Evolutionary conservation across 1,140 invertebrate genomes (phyloP), one percentile per base, ranked within the genome.

Genomic region (Pollicipes pollicipes): DNA sequence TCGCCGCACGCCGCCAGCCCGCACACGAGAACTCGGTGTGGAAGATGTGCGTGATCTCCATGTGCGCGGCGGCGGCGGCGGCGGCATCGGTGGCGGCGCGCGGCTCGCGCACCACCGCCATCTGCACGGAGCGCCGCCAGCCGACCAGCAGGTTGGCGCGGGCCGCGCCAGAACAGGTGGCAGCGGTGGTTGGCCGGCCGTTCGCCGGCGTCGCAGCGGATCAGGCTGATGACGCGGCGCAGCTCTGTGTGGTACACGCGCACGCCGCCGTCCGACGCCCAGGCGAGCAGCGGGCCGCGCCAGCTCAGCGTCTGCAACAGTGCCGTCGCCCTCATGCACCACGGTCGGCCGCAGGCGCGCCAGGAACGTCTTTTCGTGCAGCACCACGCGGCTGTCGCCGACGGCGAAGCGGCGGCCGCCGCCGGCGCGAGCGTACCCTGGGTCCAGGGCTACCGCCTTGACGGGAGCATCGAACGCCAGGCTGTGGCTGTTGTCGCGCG

Each of bases 61-160:
- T 79, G 75, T 81, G 82, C 75, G 76, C 75, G n/a, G 70, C 74
- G 10, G 80, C 81, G 26, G 68, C 67, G 3, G 68, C 16, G 26
- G 70, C 31, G n/a, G 31, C 37, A 70, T 88, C 81, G 78, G 90
- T 88, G 30, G 86, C 76, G 30, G 76, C 74, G 2, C 70, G 29
- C 0, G 88, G 80, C 79, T 88, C 90, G 71, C 88, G 83, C 74
- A 94, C 89, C 30, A 88, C 83, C 80, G 91, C 95, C 76, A 97
- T 90, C 76, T 94, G 84, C 21, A 97, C 88, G 28, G 88, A 90
- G 77, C 97, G 90, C 1, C 90, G 90, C 95, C 95, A 98, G 6
- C 93, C 94, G 75, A 97, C 91, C 73, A 98, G 83, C 32, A 98
- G 81, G 0, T n/a, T 90, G 95, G 73, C 85, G 85, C 31, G 86